phyloP scores from a whole-genome alignment of 2,797 vertebrate genomes.

The Coregonus ussuriensis region DNA sequence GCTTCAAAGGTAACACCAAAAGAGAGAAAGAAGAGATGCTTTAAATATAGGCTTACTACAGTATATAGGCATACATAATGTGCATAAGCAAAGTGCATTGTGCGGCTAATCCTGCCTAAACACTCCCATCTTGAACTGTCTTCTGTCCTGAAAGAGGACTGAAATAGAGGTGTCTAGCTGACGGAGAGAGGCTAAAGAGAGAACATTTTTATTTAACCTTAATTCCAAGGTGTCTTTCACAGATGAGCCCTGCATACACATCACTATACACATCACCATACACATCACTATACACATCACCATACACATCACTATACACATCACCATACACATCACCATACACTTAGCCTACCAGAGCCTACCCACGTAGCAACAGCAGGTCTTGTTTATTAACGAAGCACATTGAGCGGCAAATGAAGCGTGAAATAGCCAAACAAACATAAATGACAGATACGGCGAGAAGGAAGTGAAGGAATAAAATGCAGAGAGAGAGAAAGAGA shows the following conservation, averaged over 20 bases:
- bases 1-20: too few species aligned
- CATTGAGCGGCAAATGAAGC: conserved; percentile 67
- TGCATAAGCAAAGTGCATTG: not conserved
- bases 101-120: conserved; percentile 42
- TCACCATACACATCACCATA: too few species aligned
- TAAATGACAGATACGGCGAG: conserved; percentile 48
- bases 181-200: not conserved
- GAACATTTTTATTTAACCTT: not conserved
- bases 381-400: conserved; percentile 70
- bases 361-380: conserved; percentile 40
- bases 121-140: conserved; percentile 4
- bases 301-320: too few species aligned
- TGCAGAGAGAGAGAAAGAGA: conserved; percentile 25
- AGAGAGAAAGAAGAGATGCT: too few species aligned
- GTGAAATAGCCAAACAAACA: conserved; percentile 67
- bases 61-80: not conserved
- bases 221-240: too few species aligned
- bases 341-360: not conserved
- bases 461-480: too few species aligned
- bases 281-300: too few species aligned
- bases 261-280: too few species aligned
- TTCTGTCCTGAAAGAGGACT: conserved; percentile 31
- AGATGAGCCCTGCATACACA: too few species aligned
- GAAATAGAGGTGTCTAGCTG: not conserved
- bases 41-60: not conserved